phyloP scores from a whole-genome alignment of 2,797 vertebrate genomes.

The Luscinia megarhynchos region DNA sequence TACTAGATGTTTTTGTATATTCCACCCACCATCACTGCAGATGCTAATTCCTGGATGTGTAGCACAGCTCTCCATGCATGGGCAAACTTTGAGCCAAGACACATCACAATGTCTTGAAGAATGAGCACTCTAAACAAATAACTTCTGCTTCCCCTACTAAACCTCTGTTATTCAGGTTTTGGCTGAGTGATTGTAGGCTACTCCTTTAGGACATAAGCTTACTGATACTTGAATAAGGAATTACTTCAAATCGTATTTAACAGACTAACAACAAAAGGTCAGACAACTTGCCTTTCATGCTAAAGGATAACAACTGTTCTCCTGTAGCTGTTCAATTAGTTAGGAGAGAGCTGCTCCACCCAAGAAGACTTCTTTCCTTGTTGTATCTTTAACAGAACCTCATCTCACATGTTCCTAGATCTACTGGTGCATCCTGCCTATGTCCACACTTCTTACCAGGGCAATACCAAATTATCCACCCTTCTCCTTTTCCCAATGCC shows the following conservation, averaged over 20 bases:
- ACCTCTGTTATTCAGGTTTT: not conserved
- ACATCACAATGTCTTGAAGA: not conserved
- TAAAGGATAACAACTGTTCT: not conserved
- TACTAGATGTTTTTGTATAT: not conserved
- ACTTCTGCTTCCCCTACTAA: not conserved
- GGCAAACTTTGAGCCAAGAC: not conserved
- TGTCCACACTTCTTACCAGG: not conserved
- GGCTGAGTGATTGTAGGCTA: not conserved
- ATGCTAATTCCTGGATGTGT: not conserved
- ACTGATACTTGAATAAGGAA: not conserved
- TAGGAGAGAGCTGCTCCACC: not conserved
- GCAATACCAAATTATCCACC: not conserved
- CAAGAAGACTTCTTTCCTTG: not conserved
- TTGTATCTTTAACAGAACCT: not conserved
- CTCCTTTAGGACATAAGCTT: not conserved
- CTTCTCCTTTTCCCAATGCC: not conserved
- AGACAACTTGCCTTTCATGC: not conserved
- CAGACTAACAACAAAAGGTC: not conserved
- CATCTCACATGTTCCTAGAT: not conserved
- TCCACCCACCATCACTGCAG: not conserved
- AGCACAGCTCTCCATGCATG: rapidly evolving
- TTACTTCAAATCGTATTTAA: not conserved
- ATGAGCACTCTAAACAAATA: rapidly evolving
- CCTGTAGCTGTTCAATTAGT: not conserved
- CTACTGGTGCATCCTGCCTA: rapidly evolving